A percentile compares a stretch with the other conserved stretches of the same genome.
Evolutionary conservation across 2,888 invertebrate genomes (phyloP).

Genomic region (Hipparchia semele): DNA sequence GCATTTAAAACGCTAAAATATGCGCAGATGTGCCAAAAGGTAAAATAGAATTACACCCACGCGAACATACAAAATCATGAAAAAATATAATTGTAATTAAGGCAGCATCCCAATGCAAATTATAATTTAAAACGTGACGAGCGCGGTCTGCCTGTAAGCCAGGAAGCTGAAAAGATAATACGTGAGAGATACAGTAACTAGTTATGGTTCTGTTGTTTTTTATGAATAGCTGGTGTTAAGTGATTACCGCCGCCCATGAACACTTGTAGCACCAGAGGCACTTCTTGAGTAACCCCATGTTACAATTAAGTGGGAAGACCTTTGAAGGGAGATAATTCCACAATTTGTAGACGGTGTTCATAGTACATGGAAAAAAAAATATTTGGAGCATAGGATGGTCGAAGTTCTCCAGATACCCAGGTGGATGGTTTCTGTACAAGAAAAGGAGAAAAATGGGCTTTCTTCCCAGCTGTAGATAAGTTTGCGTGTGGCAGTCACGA

Average conservation of each 20-base stretch:
- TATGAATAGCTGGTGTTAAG: too few species aligned
- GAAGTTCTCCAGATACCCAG: too few species aligned
- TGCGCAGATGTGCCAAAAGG: slow-evolving; percentile 27
- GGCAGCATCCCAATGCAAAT: slow-evolving; percentile 12
- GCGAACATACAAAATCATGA: slow-evolving; percentile 4
- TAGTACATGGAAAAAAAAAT: too few species aligned
- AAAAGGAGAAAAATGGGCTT: background rate
- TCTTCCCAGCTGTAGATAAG: too few species aligned
- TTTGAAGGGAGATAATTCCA: too few species aligned
- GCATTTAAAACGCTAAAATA: slow-evolving; percentile 22
- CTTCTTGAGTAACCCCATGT: too few species aligned
- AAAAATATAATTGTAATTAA: slow-evolving; percentile 27
- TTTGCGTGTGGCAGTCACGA: background rate
- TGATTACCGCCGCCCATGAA: too few species aligned
- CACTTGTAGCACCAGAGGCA: too few species aligned
- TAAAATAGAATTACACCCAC: slow-evolving; percentile 5
- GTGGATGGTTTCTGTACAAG: too few species aligned
- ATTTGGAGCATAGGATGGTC: too few species aligned
- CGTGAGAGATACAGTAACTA: background rate
- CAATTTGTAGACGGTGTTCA: too few species aligned
- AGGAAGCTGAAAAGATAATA: slow-evolving; percentile 7
- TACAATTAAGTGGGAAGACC: too few species aligned
- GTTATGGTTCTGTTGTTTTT: background rate
- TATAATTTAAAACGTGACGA: slow-evolving; percentile 21
- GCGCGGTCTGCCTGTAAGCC: background rate